A percentile compares a stretch with the other conserved stretches of the same genome.
phyloP scores from a whole-genome alignment of 1,140 invertebrate species.

The Anastatus disparis region DNA sequence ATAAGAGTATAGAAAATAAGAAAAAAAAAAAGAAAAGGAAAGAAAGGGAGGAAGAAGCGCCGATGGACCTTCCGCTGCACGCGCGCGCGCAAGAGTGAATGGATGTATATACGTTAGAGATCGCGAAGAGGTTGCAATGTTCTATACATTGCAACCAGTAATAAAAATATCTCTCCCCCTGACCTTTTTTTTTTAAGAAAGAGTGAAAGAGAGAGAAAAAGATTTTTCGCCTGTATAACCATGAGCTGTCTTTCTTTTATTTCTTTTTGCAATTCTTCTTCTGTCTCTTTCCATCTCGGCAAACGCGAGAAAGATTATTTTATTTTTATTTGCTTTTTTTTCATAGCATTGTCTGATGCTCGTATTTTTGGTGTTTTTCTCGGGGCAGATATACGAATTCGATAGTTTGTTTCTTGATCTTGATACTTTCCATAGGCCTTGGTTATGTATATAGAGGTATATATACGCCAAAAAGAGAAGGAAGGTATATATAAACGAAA shows the following conservation, averaged over 20 bases:
- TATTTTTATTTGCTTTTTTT: not conserved
- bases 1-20: too few species aligned
- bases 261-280: not conserved
- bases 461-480: too few species aligned
- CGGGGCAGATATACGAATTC: conserved; percentile 21
- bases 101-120: too few species aligned
- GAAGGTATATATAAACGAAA: not conserved
- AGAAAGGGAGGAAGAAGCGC: not conserved
- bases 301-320: too few species aligned
- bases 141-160: too few species aligned
- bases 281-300: not conserved
- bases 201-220: not conserved
- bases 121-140: too few species aligned
- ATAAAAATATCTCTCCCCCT: conserved; percentile 11
- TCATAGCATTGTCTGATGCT: not conserved
- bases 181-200: too few species aligned
- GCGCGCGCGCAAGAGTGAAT: not conserved
- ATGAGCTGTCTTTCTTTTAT: too few species aligned
- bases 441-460: not conserved
- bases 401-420: conserved; percentile 30
- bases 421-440: not conserved
- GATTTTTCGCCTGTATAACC: not conserved
- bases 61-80: not conserved
- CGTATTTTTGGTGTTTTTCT: conserved; percentile 26
- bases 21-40: not conserved